phyloP scores from a whole-genome alignment of 2,888 invertebrate species.

The Thumatha senex region DNA sequence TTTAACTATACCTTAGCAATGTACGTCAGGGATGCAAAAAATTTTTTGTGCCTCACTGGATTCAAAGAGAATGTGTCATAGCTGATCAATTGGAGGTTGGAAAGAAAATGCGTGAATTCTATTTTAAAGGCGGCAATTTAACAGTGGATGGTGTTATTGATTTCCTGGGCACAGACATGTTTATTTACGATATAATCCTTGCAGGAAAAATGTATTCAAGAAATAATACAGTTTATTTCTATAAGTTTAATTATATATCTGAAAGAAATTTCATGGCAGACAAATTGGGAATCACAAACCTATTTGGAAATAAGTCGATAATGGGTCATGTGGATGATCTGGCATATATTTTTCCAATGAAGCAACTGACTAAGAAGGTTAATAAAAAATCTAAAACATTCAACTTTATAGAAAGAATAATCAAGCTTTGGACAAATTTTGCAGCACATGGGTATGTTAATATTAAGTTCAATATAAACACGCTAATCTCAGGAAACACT shows the following conservation, averaged over 20 bases:
- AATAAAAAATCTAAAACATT: slow-evolving; percentile 41
- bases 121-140: slow-evolving; percentile 41
- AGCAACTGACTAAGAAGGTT: slow-evolving; percentile 32
- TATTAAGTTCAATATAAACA: too few species aligned
- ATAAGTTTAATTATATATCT: slow-evolving; percentile 56
- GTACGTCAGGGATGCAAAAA: slow-evolving; percentile 44
- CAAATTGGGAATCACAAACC: slow-evolving; percentile 28
- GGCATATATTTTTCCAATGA: slow-evolving; percentile 49
- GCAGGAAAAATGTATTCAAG: slow-evolving; percentile 41
- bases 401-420: slow-evolving; percentile 49
- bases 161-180: slow-evolving; percentile 40
- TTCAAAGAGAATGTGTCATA: slow-evolving; percentile 40
- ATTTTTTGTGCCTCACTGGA: slow-evolving; percentile 47
- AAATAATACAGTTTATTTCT: slow-evolving; percentile 49
- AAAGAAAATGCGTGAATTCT: slow-evolving; percentile 47
- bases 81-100: slow-evolving; percentile 49
- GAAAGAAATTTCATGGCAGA: slow-evolving; percentile 48
- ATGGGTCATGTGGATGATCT: slow-evolving; percentile 55
- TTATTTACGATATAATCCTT: slow-evolving; percentile 41
- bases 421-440: slow-evolving; percentile 65
- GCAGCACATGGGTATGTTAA: slow-evolving; percentile 62
- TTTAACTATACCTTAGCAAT: slow-evolving; percentile 23
- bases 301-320: slow-evolving; percentile 29
- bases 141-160: slow-evolving; percentile 42
- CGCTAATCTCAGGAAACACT: too few species aligned